These are phyloP conservation scores for Magallana angulata DNA, from an alignment of 1,140 invertebrate genomes.

Conservation along the genomic window DNA sequence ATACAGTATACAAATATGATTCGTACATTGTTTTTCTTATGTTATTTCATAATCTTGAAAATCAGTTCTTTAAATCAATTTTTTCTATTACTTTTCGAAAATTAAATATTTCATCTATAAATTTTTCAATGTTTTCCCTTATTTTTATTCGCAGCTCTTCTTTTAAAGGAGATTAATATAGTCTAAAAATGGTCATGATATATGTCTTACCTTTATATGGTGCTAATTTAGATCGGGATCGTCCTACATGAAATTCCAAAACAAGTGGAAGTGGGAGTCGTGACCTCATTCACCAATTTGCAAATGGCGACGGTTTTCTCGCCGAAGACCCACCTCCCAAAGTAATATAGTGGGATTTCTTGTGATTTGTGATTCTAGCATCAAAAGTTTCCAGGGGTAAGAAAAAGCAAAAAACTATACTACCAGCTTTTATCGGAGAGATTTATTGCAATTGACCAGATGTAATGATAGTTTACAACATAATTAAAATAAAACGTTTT, in stretches of 20 bases:
- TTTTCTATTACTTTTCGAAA: too few species aligned
- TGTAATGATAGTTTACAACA: not conserved
- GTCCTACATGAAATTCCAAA: not conserved
- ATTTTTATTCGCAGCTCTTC: too few species aligned
- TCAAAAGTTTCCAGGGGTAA: not conserved
- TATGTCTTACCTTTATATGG: too few species aligned
- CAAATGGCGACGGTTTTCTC: conserved; percentile 75
- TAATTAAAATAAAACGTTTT: not conserved
- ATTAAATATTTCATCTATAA: too few species aligned
- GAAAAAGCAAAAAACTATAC: not conserved
- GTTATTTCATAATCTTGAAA: too few species aligned
- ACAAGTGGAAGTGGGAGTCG: conserved; percentile 31
- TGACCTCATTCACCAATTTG: conserved; percentile 53
- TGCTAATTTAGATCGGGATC: not conserved
- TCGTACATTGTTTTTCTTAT: too few species aligned
- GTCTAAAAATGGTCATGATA: too few species aligned
- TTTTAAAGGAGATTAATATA: too few species aligned
- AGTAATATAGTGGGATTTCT: conserved; percentile 34
- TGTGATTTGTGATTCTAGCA: not conserved
- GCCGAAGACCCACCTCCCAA: conserved; percentile 69
- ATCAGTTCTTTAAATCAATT: too few species aligned
- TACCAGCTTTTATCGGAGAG: not conserved
- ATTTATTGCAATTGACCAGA: not conserved
- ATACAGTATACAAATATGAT: too few species aligned
- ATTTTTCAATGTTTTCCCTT: too few species aligned